phyloP scores from a whole-genome alignment of 2,797 vertebrate genomes.

The Bucorvus abyssinicus region DNA sequence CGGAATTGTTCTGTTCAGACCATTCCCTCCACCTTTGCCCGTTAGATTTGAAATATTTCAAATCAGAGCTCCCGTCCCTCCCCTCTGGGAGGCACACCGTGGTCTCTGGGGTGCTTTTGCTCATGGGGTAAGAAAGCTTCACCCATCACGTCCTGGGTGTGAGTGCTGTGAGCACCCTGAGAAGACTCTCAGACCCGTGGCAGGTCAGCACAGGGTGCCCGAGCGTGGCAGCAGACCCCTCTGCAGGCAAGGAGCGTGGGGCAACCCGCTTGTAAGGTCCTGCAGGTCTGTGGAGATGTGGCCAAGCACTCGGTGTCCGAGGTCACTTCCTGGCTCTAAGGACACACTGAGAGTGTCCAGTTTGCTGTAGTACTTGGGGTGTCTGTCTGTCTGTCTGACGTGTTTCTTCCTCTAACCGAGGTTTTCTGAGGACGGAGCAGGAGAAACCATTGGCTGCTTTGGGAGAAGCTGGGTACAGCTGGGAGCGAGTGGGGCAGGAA shows the following conservation, averaged over 20 bases:
- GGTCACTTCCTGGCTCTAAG: background rate
- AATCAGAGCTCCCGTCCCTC: background rate
- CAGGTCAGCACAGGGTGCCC: background rate
- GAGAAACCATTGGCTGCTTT: background rate
- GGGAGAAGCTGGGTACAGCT: background rate
- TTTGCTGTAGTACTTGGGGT: rapidly evolving
- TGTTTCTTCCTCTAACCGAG: background rate
- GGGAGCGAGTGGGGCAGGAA: background rate
- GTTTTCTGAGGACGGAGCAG: conserved; percentile 21
- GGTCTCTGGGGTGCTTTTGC: background rate
- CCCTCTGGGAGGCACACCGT: background rate
- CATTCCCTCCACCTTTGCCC: background rate
- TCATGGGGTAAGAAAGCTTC: background rate
- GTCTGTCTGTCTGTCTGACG: background rate
- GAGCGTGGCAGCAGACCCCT: background rate
- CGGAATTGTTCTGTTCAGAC: background rate
- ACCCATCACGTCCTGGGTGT: rapidly evolving
- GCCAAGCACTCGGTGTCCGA: background rate
- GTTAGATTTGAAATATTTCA: background rate
- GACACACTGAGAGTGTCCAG: rapidly evolving
- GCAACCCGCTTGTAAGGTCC: background rate
- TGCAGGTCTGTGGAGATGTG: background rate
- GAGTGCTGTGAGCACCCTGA: background rate
- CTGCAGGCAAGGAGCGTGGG: background rate
- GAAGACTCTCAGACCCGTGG: background rate